A percentile compares a stretch with the other conserved stretches of the same genome.
phyloP scores from a whole-genome alignment of 2,113 vertebrate species.

The Oncorhynchus gorbuscha region DNA sequence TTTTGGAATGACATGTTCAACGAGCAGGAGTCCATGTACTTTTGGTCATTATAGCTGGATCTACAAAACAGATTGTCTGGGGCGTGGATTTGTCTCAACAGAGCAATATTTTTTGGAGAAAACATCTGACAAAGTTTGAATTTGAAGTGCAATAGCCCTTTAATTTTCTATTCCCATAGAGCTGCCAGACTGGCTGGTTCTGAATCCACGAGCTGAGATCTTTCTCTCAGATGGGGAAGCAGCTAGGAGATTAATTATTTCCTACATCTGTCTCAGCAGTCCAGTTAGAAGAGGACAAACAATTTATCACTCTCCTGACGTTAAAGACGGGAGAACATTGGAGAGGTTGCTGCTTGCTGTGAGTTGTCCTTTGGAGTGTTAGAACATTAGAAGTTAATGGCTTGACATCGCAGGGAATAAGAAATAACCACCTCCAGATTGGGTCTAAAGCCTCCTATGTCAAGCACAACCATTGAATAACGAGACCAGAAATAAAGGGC shows the following conservation, averaged over 20 bases:
- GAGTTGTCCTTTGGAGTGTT: neutral
- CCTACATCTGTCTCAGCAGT: neutral
- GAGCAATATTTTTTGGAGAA: no score
- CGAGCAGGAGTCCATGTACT: no score
- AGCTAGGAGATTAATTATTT: neutral
- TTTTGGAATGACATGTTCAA: no score
- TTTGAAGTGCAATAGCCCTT: no score
- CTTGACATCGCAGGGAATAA: neutral
- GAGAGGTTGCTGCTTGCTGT: neutral
- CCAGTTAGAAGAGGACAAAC: neutral
- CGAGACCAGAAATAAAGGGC: no score
- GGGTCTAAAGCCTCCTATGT: neutral
- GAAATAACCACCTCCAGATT: neutral
- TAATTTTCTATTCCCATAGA: neutral
- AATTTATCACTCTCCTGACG: neutral
- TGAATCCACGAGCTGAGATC: neutral
- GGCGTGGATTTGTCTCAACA: no score
- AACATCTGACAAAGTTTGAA: no score
- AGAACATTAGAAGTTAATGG: slow-evolving; percentile 3
- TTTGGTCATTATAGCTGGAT: no score
- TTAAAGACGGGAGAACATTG: neutral
- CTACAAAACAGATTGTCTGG: no score
- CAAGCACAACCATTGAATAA: neutral
- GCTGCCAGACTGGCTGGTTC: neutral
- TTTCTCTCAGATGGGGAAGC: neutral